Conservation (phyloP, 2,888 invertebrate genomes). For the Junonia oenone region DNA sequence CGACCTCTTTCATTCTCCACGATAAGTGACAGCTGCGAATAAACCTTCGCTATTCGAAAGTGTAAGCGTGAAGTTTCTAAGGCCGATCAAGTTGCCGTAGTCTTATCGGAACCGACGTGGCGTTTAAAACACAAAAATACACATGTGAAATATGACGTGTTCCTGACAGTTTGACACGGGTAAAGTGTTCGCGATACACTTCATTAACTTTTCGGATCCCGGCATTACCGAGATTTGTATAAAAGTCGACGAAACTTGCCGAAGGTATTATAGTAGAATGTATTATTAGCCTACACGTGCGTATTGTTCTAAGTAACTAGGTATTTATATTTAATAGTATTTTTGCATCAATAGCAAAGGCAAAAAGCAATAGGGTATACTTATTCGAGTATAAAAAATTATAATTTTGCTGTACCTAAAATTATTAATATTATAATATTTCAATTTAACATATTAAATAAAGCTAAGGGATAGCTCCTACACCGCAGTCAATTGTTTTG, state of each 20-base stretch:
- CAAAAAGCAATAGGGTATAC: no score
- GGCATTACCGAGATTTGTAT: constrained; percentile 40
- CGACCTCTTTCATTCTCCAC: constrained; percentile 54
- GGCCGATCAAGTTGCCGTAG: constrained; percentile 38
- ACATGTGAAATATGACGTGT: constrained; percentile 63
- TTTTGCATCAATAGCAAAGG: no score
- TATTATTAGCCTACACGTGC: neutral
- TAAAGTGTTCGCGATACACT: constrained; percentile 63
- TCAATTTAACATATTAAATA: neutral
- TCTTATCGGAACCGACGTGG: constrained; percentile 55
- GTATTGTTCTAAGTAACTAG: neutral
- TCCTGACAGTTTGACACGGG: constrained; percentile 73
- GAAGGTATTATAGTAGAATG: neutral
- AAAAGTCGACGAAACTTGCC: constrained; percentile 13
- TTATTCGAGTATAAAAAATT: no score
- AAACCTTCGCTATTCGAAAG: constrained; percentile 20
- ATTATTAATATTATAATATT: no score
- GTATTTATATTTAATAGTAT: neutral
- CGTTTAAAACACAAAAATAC: constrained; percentile 51
- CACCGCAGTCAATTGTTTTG: constrained; percentile 2
- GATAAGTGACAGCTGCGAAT: constrained; percentile 49
- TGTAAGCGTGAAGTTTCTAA: constrained; percentile 24
- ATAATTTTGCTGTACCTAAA: no score
- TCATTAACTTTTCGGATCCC: constrained; percentile 61
- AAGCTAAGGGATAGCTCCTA: neutral